Evolutionary conservation across 2,888 invertebrate genomes (phyloP), one percentile per base, ranked within the genome.

Genomic region (Polydrusus pterygomalis): DNA sequence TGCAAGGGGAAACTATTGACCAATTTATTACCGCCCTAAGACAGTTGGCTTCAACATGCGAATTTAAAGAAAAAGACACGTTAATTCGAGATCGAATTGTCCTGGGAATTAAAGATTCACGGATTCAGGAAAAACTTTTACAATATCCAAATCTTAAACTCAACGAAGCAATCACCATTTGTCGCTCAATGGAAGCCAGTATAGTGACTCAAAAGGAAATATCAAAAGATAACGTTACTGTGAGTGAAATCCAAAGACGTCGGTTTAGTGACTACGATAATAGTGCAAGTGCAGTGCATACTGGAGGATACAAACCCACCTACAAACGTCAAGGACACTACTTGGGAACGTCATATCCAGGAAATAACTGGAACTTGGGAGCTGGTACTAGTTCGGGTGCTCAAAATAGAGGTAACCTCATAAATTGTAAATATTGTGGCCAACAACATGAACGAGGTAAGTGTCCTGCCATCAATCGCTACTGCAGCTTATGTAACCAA

Each of bases 21-120:
- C 77, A 79, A 47, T 79, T 79, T 64, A 30, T 79, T 51, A 78
- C 77, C 13, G 77, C 74, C 0, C 60, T 79, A 34, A 65, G 67
- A 34, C 67, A 79, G 40, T 47, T 78, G 20, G 73, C 79, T 2
- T 15, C 74, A 6, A 70, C 74, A 6, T 79, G 79, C 64, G 76
- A 78, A 9, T 78, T 78, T 56, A 38, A 43, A 11, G 78, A 78
- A 74, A 74, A 77, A 51, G 74, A 77, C 63, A 68, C 71, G 11
- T 34, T 77, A 9, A 62, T 78, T 13, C 54, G 65, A 15, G 77
- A 78, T 34, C 40, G 70, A 20, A 72, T 78, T 40, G 77, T 78
- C 2, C 45, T 77, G 40, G 74, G 74, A 11, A 64, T 77, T 11
- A 30, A 47, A 58, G 74, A 78, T 47, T 20, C 25, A 1, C 15